Percentiles rank a stretch among this genome's conserved stretches.
Evolutionary conservation across 2,113 vertebrate species (phyloP).

Genomic region (Daubentonia madagascariensis): DNA sequence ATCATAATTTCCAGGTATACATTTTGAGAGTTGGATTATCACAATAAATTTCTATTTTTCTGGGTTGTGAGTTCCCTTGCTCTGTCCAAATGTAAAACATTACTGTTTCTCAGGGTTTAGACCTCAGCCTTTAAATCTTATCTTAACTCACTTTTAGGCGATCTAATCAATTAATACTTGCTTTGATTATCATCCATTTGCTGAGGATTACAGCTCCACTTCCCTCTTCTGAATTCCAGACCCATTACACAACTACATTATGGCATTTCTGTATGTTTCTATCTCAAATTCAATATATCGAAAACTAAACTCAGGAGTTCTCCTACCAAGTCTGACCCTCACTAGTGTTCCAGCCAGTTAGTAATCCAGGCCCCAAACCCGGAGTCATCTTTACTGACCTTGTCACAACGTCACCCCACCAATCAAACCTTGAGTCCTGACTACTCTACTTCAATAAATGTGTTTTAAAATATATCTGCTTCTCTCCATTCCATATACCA

Average conservation of each 20-base stretch:
- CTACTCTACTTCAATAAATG: background rate
- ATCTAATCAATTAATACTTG: background rate
- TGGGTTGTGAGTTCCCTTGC: background rate
- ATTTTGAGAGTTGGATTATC: background rate
- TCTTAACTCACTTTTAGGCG: background rate
- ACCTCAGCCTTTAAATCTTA: background rate
- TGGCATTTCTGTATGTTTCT: background rate
- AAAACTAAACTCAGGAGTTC: background rate
- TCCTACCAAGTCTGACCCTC: background rate
- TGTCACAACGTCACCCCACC: background rate
- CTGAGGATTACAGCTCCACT: background rate
- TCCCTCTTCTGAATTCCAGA: background rate
- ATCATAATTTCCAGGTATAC: background rate
- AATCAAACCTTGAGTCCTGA: background rate
- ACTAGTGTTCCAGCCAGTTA: background rate
- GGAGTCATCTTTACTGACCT: background rate
- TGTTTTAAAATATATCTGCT: background rate
- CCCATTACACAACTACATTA: background rate
- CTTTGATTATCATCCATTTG: background rate
- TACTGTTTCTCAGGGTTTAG: background rate
- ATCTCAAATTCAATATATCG: background rate
- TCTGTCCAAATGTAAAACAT: background rate
- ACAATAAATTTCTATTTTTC: background rate
- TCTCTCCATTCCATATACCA: background rate
- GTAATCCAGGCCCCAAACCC: background rate